A percentile compares a stretch with the other conserved stretches of the same genome.
These are phyloP conservation scores for Amiota communis DNA, from an alignment of 2,888 invertebrate genomes.

Conservation along the genomic window DNA sequence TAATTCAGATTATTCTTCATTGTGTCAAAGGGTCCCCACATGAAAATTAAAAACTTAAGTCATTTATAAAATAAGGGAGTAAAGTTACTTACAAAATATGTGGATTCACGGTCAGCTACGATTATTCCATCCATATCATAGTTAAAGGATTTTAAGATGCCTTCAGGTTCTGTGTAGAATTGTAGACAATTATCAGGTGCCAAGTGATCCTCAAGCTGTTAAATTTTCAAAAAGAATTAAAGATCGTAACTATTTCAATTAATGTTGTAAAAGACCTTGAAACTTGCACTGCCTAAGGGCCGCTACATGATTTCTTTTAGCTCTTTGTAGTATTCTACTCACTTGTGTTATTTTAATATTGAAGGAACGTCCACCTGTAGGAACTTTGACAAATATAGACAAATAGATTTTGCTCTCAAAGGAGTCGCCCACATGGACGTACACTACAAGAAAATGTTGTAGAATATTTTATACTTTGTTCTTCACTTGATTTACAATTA, in stretches of 20 bases:
- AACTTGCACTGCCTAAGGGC: constrained; percentile 29
- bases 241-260: not conserved
- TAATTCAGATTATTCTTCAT: constrained; percentile 84
- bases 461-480: not conserved
- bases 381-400: constrained; percentile 77
- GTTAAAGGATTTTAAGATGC: constrained; percentile 81
- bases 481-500: constrained; percentile 27
- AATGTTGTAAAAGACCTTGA: too few species aligned
- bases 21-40: not conserved
- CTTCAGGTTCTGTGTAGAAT: constrained; percentile 77
- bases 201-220: constrained; percentile 71
- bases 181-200: constrained; percentile 80
- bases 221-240: constrained; percentile 40
- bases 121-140: constrained; percentile 78
- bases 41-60: too few species aligned
- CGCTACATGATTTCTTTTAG: not conserved
- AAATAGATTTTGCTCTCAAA: constrained; percentile 78
- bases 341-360: constrained; percentile 79
- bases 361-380: constrained; percentile 76
- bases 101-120: constrained; percentile 75
- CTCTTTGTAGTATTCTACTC: constrained; percentile 46
- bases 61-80: not conserved
- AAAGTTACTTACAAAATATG: constrained; percentile 77
- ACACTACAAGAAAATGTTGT: constrained; percentile 75
- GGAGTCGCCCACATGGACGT: constrained; percentile 80